Conservation (phyloP, 2,113 vertebrate genomes). For the Asarcornis scutulata region DNA sequence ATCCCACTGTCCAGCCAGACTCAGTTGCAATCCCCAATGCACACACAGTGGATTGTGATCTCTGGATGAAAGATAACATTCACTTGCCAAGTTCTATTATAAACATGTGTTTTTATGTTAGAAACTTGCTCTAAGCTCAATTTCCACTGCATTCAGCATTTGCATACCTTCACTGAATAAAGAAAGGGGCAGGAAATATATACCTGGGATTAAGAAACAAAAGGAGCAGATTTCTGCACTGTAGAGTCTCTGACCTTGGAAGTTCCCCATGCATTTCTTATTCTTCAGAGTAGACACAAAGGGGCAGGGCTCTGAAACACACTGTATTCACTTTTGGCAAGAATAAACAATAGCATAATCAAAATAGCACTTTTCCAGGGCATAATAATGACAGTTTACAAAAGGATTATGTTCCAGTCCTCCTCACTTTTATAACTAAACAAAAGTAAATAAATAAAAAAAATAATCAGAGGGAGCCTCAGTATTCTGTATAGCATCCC, state of each 20-base stretch:
- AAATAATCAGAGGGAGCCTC: neutral
- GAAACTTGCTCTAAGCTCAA: constrained; percentile 38
- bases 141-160: constrained; percentile 32
- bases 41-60: constrained; percentile 3
- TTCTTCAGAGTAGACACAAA: neutral
- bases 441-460: neutral
- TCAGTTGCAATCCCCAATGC: neutral
- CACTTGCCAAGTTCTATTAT: constrained; percentile 23
- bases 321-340: neutral
- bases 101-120: neutral
- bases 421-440: neutral
- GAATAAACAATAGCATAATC: neutral
- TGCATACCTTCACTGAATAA: constrained; percentile 5
- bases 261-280: neutral
- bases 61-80: constrained; percentile 45
- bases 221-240: neutral
- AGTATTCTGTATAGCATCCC: neutral
- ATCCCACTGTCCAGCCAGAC: neutral
- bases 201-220: constrained; percentile 1
- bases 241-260: neutral
- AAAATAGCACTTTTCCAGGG: neutral
- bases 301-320: neutral
- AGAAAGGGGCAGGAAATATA: neutral
- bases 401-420: neutral
- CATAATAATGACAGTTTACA: neutral